A percentile compares a stretch with the other conserved stretches of the same genome.
These are phyloP conservation scores for Macaria liturata DNA, from an alignment of 2,888 invertebrate genomes.

Conservation along the genomic window DNA sequence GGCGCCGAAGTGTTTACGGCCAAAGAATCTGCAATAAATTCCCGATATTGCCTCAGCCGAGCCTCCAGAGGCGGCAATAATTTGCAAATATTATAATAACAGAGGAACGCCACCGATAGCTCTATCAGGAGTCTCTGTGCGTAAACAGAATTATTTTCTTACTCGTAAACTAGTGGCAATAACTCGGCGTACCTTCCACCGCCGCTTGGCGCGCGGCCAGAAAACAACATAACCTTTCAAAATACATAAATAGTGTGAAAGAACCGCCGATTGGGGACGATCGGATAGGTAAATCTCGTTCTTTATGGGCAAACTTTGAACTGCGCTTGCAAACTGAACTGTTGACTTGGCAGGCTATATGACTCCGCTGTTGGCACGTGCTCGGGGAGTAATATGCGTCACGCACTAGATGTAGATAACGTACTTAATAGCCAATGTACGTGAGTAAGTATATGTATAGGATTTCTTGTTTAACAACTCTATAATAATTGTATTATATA, in stretches of 20 bases:
- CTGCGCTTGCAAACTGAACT: slow-evolving; percentile 12
- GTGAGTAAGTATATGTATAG: too few species aligned
- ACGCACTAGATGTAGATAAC: too few species aligned
- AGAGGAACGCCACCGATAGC: slow-evolving; percentile 16
- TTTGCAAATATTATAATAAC: slow-evolving; percentile 26
- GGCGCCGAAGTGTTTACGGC: slow-evolving; percentile 22
- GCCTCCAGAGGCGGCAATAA: slow-evolving; percentile 20
- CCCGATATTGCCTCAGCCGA: slow-evolving; percentile 19
- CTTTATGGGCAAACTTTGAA: slow-evolving; percentile 26
- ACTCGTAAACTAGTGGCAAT: slow-evolving; percentile 23
- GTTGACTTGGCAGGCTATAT: slow-evolving; percentile 12
- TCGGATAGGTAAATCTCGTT: slow-evolving; percentile 23
- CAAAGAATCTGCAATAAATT: slow-evolving; percentile 22
- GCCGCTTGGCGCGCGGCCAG: slow-evolving; percentile 24
- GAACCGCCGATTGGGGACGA: slow-evolving; percentile 24
- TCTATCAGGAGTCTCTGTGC: slow-evolving; percentile 21
- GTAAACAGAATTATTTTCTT: slow-evolving; percentile 29
- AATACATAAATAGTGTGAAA: slow-evolving; percentile 29
- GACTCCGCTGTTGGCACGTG: background rate
- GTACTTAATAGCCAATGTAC: too few species aligned
- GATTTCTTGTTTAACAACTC: too few species aligned
- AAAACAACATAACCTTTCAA: slow-evolving; percentile 30
- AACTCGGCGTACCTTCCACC: slow-evolving; percentile 22
- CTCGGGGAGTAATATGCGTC: background rate
- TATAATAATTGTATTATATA: too few species aligned